These are phyloP conservation scores for Physocephala rufipes DNA, from an alignment of 2,888 invertebrate species.

Conservation along the genomic window DNA sequence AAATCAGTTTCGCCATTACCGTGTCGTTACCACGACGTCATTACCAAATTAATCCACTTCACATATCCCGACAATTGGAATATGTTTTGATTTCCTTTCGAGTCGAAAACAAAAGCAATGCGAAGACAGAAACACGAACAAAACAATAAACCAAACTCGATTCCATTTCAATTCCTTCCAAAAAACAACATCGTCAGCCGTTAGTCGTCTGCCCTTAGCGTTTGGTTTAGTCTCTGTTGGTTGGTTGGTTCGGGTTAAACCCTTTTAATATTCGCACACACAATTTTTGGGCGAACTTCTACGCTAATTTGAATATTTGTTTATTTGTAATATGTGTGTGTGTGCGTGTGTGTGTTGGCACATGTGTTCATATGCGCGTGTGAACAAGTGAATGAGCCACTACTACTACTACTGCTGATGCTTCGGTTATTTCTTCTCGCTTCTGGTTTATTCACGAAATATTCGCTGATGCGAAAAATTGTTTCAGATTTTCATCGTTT, in stretches of 20 bases:
- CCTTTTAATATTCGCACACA: conserved; percentile 20
- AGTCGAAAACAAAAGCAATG: neutral
- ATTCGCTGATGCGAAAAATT: conserved; percentile 49
- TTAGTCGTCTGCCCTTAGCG: neutral
- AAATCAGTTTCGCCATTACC: neutral
- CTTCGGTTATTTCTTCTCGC: too few species aligned
- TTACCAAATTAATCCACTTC: conserved; percentile 51
- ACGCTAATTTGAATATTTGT: conserved; percentile 48
- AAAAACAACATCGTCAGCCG: neutral
- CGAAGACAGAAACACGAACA: neutral
- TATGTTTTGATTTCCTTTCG: neutral
- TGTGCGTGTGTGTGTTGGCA: conserved; percentile 31
- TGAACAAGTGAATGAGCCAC: conserved; percentile 38
- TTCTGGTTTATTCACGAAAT: conserved; percentile 42
- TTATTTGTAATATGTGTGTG: conserved; percentile 18
- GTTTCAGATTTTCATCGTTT: conserved; percentile 43
- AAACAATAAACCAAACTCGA: neutral
- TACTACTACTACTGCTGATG: conserved; percentile 26
- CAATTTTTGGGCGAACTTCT: conserved; percentile 13
- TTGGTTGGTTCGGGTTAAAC: neutral
- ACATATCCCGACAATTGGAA: conserved; percentile 40
- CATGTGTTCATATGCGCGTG: conserved; percentile 19
- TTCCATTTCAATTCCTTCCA: neutral
- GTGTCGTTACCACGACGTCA: neutral
- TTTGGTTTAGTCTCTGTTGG: too few species aligned